A percentile compares a stretch with the other conserved stretches of the same genome.
These are phyloP conservation scores for Stercorarius parasiticus DNA, from an alignment of 2,113 vertebrate species.

Conservation along the genomic window DNA sequence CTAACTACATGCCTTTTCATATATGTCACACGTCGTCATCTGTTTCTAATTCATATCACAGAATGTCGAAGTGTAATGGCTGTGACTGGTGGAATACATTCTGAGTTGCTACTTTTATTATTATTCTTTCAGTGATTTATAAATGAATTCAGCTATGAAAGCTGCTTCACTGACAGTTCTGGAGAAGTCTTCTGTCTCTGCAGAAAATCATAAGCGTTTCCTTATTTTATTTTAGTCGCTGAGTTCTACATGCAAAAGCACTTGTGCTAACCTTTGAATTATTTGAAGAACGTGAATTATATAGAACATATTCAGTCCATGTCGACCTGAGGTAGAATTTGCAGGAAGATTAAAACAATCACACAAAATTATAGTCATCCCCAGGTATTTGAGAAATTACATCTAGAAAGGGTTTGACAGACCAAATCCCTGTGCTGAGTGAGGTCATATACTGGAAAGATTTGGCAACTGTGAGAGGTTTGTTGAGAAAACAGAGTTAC, in stretches of 20 bases:
- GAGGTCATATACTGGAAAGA: neutral
- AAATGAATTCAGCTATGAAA: slow-evolving; percentile 22
- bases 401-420: neutral
- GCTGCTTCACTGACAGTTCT: slow-evolving; percentile 5
- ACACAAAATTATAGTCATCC: neutral
- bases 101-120: neutral
- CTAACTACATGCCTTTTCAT: slow-evolving; percentile 5
- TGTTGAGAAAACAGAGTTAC: neutral
- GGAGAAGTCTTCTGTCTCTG: neutral
- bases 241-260: neutral
- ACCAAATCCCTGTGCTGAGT: neutral
- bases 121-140: slow-evolving; percentile 35
- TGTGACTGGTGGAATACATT: neutral
- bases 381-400: neutral
- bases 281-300: neutral
- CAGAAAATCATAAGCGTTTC: neutral
- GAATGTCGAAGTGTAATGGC: neutral
- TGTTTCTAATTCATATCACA: slow-evolving; percentile 12
- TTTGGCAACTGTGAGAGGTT: neutral
- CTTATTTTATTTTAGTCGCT: neutral
- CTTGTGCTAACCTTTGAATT: neutral
- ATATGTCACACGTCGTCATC: neutral
- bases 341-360: neutral
- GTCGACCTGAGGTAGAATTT: neutral
- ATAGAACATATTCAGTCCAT: neutral